These are phyloP conservation scores for Spea multiplicata DNA, from an alignment of 2,113 vertebrate genomes.

Conservation along the genomic window DNA sequence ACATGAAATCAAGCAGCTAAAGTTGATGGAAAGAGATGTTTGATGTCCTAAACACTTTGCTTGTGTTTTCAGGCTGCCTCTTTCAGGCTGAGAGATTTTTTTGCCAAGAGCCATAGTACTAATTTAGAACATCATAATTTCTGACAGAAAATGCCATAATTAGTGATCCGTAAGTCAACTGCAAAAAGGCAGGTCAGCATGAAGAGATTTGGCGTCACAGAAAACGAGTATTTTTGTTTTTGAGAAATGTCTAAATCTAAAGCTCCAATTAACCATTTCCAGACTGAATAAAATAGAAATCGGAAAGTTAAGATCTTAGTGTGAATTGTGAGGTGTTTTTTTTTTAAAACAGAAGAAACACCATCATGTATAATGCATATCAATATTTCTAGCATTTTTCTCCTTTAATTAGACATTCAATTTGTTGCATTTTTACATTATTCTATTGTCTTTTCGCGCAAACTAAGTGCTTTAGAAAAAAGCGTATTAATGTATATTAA, in stretches of 20 bases:
- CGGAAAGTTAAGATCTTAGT: too few species aligned
- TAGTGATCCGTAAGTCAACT: constrained; percentile 62
- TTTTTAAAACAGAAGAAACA: too few species aligned
- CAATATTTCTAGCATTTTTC: too few species aligned
- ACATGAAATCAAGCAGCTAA: too few species aligned
- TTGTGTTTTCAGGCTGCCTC: background rate
- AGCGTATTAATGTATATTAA: too few species aligned
- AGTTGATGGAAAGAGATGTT: too few species aligned
- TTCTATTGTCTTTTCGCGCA: too few species aligned
- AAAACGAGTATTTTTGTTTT: background rate
- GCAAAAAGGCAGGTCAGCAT: constrained; percentile 36
- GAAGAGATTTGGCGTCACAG: constrained; percentile 2
- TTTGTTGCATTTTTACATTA: too few species aligned
- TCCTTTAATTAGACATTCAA: too few species aligned
- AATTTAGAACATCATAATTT: constrained; percentile 62
- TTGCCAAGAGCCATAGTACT: constrained; percentile 65
- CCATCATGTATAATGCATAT: too few species aligned
- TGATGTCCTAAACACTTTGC: background rate
- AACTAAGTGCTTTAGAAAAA: too few species aligned
- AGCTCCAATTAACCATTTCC: background rate
- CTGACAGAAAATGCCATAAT: constrained; percentile 72
- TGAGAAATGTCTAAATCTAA: background rate
- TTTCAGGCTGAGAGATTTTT: constrained; percentile 53
- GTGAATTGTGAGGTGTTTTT: too few species aligned
- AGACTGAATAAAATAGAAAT: background rate